These are phyloP conservation scores for Fukomys damarensis DNA, from an alignment of 2,113 vertebrate genomes.

Conservation along the genomic window DNA sequence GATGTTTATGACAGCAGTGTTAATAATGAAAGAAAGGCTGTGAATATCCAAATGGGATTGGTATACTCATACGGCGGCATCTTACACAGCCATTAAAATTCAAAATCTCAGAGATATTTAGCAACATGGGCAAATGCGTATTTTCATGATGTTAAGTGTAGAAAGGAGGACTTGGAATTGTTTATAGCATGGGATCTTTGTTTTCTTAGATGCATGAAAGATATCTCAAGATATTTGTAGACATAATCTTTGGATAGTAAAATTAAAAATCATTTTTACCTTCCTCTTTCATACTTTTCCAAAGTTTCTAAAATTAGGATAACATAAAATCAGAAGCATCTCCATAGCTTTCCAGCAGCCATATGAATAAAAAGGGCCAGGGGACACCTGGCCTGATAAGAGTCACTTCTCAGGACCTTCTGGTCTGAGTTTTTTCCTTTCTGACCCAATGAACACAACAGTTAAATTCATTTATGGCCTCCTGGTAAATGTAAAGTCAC, in stretches of 20 bases:
- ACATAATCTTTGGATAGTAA: background rate
- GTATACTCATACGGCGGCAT: background rate
- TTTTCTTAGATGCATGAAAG: background rate
- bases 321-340: constrained; percentile 24
- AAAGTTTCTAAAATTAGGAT: background rate
- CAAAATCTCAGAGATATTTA: background rate
- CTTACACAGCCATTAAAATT: constrained; percentile 1
- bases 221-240: background rate
- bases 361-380: constrained; percentile 51
- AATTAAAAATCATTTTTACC: background rate
- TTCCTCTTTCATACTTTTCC: constrained; percentile 18
- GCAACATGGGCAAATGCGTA: background rate
- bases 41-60: constrained; percentile 33
- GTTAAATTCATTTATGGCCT: constrained; percentile 56
- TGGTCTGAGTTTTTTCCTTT: constrained; percentile 26
- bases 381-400: constrained; percentile 61
- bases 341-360: constrained; percentile 12
- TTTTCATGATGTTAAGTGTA: background rate
- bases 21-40: constrained; percentile 62
- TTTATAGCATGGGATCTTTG: background rate
- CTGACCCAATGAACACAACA: constrained; percentile 28
- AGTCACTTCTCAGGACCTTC: constrained; percentile 26
- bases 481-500: constrained; percentile 51
- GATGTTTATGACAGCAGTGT: constrained; percentile 27
- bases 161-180: background rate